Percentiles rank a stretch among this genome's conserved stretches.
These are phyloP conservation scores for Folsomia candida DNA, from an alignment of 2,888 invertebrate genomes.

Conservation along the genomic window DNA sequence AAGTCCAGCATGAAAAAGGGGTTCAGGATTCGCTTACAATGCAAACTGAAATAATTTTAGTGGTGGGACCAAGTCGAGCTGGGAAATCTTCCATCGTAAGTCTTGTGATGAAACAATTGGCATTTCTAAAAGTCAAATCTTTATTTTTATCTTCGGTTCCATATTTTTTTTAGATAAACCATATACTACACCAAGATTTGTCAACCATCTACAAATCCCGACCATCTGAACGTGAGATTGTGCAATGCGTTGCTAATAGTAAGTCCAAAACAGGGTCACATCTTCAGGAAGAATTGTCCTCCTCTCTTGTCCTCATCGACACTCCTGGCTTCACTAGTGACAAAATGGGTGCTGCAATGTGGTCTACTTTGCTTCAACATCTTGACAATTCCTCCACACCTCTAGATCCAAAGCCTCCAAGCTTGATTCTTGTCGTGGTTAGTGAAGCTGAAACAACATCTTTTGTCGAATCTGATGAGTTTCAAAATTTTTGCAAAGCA, in stretches of 20 bases:
- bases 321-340: constrained; percentile 33
- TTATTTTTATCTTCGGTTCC: no score
- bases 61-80: constrained; percentile 11
- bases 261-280: no score
- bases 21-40: background rate
- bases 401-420: constrained; percentile 32
- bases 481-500: constrained; percentile 32
- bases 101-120: background rate
- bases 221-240: constrained; percentile 21
- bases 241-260: constrained; percentile 33
- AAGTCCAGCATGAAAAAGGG: background rate
- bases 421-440: constrained; percentile 27
- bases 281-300: no score
- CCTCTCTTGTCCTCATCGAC: constrained; percentile 31
- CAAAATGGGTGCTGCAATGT: constrained; percentile 20
- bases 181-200: background rate
- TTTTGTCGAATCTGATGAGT: constrained; percentile 20
- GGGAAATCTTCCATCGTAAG: constrained; percentile 26
- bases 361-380: constrained; percentile 27
- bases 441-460: constrained; percentile 20
- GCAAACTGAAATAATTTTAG: constrained; percentile 9
- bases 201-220: background rate
- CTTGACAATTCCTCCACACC: constrained; percentile 30
- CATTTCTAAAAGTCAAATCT: background rate
- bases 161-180: background rate